Base-by-base conservation (phyloP, 2,797 vertebrate genomes). In the Labeo calbasu region DNA sequence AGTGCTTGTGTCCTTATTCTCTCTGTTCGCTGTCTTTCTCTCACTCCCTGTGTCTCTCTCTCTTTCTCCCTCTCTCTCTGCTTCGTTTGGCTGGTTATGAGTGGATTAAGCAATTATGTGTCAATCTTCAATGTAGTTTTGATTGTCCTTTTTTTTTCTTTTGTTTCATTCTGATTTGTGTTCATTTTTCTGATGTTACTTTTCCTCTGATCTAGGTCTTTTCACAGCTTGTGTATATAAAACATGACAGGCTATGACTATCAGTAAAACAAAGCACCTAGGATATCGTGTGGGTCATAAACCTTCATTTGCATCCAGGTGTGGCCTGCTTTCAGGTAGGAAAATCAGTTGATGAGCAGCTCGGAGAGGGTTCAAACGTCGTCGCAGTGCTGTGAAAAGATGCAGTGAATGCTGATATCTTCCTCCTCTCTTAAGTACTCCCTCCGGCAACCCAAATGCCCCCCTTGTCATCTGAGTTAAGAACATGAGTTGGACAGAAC, bases 1-100 rank as follows among this genome's bases (percentile, higher is more conserved):
- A 98, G 96, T 99, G 98, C 98, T 99, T 98, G 96, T 97, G 96
- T 97, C 96, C 95, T 96, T 93, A 92, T 95, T 93, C 57, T 84
- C 65, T 87, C 61, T 72, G 51, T 61, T 96, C 94, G 95, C 94
- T 95, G 48, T 94, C 79, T 81, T 53, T 66, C 23, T 75, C 69
- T 68, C 36, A 48, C 76, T 63, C 76, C 57, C 94, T 43, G 72
- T 80, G 19, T 81, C 68, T 84, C 65, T 93, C 17, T 93, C 75
- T 93, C 93, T 94, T 92, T 61, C 50, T 85, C 23, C 63, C 63
- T 86, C 95, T 94, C 94, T 96, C 95, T 98, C 94, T 96, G 97
- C 97, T 98, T 99, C 96, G 96, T 99, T 99, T 99, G 98, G 98
- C 98, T 98, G 97, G 97, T 99, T 99, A 98, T 98, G 97, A 99